Evolutionary conservation across 2,888 invertebrate genomes (phyloP), one percentile per base, ranked within the genome.

Genomic region (Yponomeuta cagnagella): DNA sequence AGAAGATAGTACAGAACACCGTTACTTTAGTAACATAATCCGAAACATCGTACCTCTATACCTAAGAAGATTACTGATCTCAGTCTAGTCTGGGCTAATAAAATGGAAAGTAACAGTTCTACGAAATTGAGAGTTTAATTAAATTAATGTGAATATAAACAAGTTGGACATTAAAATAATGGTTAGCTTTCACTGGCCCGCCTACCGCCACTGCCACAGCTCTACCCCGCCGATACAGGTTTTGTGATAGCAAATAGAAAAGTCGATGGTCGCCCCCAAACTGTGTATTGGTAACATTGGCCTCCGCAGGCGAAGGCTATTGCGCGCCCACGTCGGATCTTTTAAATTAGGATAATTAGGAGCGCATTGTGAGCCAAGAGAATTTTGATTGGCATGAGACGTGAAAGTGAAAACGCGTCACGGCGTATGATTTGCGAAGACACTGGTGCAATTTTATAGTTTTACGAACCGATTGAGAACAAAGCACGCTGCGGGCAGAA

Each of bases 371-470:
- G 12, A 43, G 58, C 31, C 12, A 31, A 70, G 69, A 77, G 83
- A 84, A 85, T 87, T 87, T 81, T 84, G 86, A 88, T 88, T 88
- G 88, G 86, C 83, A 85, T 79, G 81, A 82, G 83, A 81, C 83
- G 87, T 82, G 88, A 91, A 90, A 90, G 91, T 88, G 81, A 86
- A 87, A 84, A 87, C 81, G 82, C 85, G 86, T 88, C 85, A 90
- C 88, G 89, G 85, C 85, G 83, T 85, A 82, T 86, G 84, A 86
- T 84, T 87, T 84, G 77, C 78, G 84, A 81, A 84, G 90, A 87
- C 90, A 91, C 89, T 89, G 88, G 84, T 78, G 48, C 68, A 79
- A 80, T 81, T 77, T 75, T 76, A 43, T 43, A 37, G 23, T 48
- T 43, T 48, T 68, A 31, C 1, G 3, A 58, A 58, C 15, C 52